Evolutionary conservation across 2,113 vertebrate genomes (phyloP).

Genomic region (Xerus inauris): DNA sequence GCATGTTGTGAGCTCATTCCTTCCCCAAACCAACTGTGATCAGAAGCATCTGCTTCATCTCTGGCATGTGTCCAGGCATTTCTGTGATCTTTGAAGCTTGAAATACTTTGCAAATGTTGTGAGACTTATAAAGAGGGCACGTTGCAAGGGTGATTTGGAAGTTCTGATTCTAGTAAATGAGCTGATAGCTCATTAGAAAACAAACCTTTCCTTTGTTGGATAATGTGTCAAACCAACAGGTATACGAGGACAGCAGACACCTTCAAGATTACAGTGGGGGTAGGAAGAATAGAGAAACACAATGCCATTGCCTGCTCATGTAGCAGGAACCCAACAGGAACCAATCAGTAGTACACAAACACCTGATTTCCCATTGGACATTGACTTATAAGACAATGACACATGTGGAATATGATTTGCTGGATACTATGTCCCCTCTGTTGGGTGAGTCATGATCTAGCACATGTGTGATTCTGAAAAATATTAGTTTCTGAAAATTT

Average conservation of each 20-base stretch:
- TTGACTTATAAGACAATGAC: not conserved
- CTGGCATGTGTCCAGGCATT: slow-evolving; percentile 80
- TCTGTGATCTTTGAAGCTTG: slow-evolving; percentile 81
- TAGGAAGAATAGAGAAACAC: not conserved
- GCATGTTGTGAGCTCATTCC: not conserved
- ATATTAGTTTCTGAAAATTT: not conserved
- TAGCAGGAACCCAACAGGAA: not conserved
- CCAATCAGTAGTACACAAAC: rapidly evolving
- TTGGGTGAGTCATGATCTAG: not conserved
- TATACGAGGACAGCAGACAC: not conserved
- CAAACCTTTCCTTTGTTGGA: not conserved
- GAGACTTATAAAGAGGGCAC: slow-evolving; percentile 72
- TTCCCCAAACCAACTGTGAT: not conserved
- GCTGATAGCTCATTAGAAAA: slow-evolving; percentile 73
- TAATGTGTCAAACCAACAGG: slow-evolving; percentile 56
- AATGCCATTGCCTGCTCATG: not conserved
- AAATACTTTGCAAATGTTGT: slow-evolving; percentile 78
- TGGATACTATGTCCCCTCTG: not conserved
- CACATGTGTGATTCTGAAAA: not conserved
- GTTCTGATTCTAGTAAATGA: slow-evolving; percentile 73
- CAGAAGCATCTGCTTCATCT: slow-evolving; percentile 23
- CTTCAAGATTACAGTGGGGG: not conserved
- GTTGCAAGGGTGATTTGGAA: slow-evolving; percentile 61
- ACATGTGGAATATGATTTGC: not conserved
- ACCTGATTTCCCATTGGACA: not conserved